A percentile compares a stretch with the other conserved stretches of the same genome.
Evolutionary conservation across 2,113 vertebrate species (phyloP).

Genomic region (Colossoma macropomum): DNA sequence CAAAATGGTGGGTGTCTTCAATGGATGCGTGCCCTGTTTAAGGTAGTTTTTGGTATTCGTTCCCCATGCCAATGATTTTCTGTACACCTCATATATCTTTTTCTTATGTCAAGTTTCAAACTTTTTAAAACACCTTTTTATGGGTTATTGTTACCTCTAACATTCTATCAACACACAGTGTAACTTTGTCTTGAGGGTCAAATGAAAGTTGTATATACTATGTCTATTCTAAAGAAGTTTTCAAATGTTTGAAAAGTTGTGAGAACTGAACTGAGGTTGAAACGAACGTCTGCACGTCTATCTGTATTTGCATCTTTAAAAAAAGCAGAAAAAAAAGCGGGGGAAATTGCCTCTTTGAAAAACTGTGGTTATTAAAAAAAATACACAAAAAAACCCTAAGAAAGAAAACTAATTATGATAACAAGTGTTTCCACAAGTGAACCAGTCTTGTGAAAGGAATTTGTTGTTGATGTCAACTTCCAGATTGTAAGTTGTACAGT

Average conservation of each 20-base stretch:
- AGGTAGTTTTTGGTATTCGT: conserved; percentile 37
- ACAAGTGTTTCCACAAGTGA: conserved; percentile 77
- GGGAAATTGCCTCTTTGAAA: conserved; percentile 75
- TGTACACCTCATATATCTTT: conserved; percentile 37
- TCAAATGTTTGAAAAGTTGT: conserved; percentile 57
- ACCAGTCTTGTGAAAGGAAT: conserved; percentile 82
- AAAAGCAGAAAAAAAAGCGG: conserved; percentile 69
- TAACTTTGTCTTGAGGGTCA: conserved; percentile 52
- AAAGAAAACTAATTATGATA: conserved; percentile 68
- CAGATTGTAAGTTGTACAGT: conserved; percentile 86
- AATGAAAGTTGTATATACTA: conserved; percentile 54
- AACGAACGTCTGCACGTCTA: conserved; percentile 82
- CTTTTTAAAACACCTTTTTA: conserved; percentile 26
- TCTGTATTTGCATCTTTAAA: conserved; percentile 83
- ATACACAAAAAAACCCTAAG: conserved; percentile 54
- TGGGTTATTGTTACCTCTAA: conserved; percentile 31
- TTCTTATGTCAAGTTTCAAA: conserved; percentile 20
- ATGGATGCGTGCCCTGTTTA: conserved; percentile 45
- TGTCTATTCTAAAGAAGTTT: conserved; percentile 50
- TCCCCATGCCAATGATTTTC: conserved; percentile 47
- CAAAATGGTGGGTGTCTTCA: conserved; percentile 49
- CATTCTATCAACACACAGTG: conserved; percentile 27
- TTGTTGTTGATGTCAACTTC: conserved; percentile 85
- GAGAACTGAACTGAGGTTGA: conserved; percentile 74
- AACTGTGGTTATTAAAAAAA: conserved; percentile 78